Evolutionary conservation across 2,888 invertebrate species (phyloP), one percentile per base, ranked within the genome.

Genomic region (Terebella lapidaria): DNA sequence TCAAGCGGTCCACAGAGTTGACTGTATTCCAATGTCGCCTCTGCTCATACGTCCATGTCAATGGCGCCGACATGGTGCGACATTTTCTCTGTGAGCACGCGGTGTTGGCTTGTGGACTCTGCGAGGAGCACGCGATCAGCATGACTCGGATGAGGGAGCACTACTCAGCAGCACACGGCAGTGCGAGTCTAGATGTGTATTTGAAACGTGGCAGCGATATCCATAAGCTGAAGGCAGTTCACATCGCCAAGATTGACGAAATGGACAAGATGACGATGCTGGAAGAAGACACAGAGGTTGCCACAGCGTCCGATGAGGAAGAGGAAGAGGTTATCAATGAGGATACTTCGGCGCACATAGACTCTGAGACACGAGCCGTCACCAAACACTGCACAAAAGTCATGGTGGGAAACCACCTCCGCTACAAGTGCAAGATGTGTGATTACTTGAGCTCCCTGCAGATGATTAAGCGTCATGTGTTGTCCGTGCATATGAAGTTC

Each of bases 401-500:
- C 10, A 35, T 15, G 42, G 10, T 35, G 42, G n/a, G n/a, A 10
- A 35, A 35, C 42, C 42, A n/a, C 42, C 42, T 35, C n/a, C 42
- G 42, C 18, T 49, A 49, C 49, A 49, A 22, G 10, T 49, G 49
- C 24, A 22, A n/a, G 18, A 20, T n/a, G 15, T 49, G 49, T 49
- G 22, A 22, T 22, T 49, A 49, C 49, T 20, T 24, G 10, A 22
- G 22, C 24, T 5, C 5, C 15, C 18, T 49, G 49, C 49, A 10
- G 5, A 15, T 49, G 18, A 22, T 49, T 10, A 15, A 24, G 22
- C 49, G 49, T 22, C 49, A 49, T 24, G 49, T 49, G 5, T 24
- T 49, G 5, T 49, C 18, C 24, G 49, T 49, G 18, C 49, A 49
- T 22, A n/a, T 49, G 10, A 49, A 49, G 49, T 49, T 49, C 49